A percentile compares a stretch with the other conserved stretches of the same genome.
phyloP scores from a whole-genome alignment of 1,140 invertebrate species.

The Gonatopus flavifemur region DNA sequence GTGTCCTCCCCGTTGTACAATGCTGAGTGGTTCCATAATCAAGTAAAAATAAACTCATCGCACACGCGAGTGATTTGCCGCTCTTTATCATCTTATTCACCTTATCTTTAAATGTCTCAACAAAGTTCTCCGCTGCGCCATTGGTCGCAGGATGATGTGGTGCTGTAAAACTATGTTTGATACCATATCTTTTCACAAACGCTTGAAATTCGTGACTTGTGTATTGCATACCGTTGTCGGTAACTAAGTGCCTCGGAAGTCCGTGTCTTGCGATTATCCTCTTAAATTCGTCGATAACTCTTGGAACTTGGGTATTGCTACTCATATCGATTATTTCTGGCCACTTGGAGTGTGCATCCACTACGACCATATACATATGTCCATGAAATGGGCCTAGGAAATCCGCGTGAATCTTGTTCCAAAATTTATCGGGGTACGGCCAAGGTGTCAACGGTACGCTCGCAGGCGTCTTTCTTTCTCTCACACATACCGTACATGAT shows the following conservation, averaged over 20 bases:
- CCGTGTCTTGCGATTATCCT: conserved; percentile 12
- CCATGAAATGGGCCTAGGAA: conserved; percentile 52
- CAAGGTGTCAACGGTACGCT: conserved; percentile 35
- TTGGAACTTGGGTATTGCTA: conserved; percentile 12
- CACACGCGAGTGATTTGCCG: neutral
- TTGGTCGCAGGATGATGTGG: too few relatives aligned
- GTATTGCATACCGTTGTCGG: conserved; percentile 10
- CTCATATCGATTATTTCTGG: conserved; percentile 37
- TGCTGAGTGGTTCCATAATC: conserved; percentile 6
- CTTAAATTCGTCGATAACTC: conserved; percentile 10
- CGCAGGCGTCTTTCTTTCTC: conserved; percentile 26
- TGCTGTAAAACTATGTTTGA: conserved; percentile 17
- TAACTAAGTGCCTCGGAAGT: neutral
- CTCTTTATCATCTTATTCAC: conserved; percentile 8
- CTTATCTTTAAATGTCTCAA: conserved; percentile 12
- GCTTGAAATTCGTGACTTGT: conserved; percentile 4
- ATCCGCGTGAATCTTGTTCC: conserved; percentile 57
- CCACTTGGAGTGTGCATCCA: conserved; percentile 53
- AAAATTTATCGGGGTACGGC: conserved; percentile 43
- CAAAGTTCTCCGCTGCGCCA: conserved; percentile 12
- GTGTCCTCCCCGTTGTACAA: conserved; percentile 10
- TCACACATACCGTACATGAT: conserved; percentile 7
- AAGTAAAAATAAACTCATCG: conserved; percentile 7
- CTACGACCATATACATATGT: conserved; percentile 47
- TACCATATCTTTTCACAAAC: conserved; percentile 16